phyloP scores from a whole-genome alignment of 2,113 vertebrate genomes.

The Daphoenositta chrysoptera region DNA sequence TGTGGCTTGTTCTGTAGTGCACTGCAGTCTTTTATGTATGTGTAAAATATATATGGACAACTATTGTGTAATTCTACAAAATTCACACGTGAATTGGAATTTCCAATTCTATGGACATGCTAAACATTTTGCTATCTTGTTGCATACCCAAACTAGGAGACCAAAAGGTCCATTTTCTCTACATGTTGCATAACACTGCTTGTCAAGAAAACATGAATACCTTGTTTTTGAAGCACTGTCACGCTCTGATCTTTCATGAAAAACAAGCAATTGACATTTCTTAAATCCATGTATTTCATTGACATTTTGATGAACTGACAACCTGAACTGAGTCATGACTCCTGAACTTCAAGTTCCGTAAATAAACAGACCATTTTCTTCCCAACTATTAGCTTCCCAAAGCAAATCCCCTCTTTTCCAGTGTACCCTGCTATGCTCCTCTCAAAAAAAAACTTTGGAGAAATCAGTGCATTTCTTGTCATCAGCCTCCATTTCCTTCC shows the following conservation, averaged over 20 bases:
- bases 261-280: slow-evolving; percentile 39
- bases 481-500: background rate
- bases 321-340: background rate
- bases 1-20: background rate
- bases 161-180: background rate
- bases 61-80: background rate
- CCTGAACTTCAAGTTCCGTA: background rate
- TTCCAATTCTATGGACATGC: background rate
- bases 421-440: background rate
- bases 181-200: background rate
- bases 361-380: background rate
- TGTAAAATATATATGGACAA: background rate
- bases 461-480: background rate
- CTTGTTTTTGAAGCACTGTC: background rate
- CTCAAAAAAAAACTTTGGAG: background rate
- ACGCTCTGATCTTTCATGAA: background rate
- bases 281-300: background rate
- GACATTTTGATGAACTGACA: slow-evolving; percentile 39
- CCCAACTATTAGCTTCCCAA: background rate
- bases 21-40: background rate
- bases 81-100: background rate
- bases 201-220: background rate
- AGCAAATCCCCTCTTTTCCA: background rate
- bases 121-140: background rate
- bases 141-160: background rate